Evolutionary conservation across 2,888 invertebrate species (phyloP).

Genomic region (Eupithecia abbreviata): DNA sequence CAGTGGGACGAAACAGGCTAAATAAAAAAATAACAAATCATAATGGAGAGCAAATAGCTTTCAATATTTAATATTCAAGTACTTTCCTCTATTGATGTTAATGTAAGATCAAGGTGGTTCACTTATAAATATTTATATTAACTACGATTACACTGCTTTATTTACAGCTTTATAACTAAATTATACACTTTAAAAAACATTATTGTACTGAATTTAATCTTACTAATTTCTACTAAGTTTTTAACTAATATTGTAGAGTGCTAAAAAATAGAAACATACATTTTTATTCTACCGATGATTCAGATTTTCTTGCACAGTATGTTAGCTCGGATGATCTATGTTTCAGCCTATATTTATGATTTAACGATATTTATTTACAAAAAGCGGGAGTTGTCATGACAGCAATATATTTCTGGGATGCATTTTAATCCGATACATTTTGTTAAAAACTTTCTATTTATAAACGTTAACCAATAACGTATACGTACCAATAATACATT

Average conservation of each 20-base stretch:
- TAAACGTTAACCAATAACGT: not conserved
- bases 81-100: not conserved
- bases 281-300: not conserved
- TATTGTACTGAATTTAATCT: conserved; percentile 26
- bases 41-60: not conserved
- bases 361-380: not conserved
- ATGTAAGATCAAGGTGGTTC: not conserved
- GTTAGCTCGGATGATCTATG: not conserved
- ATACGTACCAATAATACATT: not conserved
- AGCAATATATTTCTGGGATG: not conserved
- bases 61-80: not conserved
- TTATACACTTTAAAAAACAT: conserved; percentile 19
- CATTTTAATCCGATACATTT: not conserved
- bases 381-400: not conserved
- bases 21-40: too few relatives aligned
- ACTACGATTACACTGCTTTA: conserved; percentile 24
- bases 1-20: too few relatives aligned
- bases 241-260: not conserved
- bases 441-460: not conserved
- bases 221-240: conserved; percentile 6
- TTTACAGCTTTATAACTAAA: conserved; percentile 27
- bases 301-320: not conserved
- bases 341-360: not conserved
- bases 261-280: conserved; percentile 2
- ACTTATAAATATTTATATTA: conserved; percentile 5